Percentiles rank a stretch among this genome's conserved stretches.
phyloP scores from a whole-genome alignment of 2,113 vertebrate genomes.

The Anoura caudifer region DNA sequence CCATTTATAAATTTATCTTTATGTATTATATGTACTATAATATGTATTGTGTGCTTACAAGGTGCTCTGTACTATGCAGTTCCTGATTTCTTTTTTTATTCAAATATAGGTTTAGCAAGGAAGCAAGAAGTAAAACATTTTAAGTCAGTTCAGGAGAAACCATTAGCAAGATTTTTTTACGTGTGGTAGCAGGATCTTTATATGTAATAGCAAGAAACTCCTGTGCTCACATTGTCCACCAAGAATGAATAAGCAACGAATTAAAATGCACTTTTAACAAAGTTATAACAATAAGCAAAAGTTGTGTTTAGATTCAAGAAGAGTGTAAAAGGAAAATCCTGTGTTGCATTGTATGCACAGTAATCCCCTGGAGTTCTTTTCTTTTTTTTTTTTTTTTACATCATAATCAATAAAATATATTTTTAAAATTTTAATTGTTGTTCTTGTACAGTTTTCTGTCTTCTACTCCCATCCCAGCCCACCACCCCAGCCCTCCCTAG shows the following conservation, averaged over 20 bases:
- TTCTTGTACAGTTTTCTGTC: too few species aligned
- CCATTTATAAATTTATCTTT: neutral
- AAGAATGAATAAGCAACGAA: neutral
- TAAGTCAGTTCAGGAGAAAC: neutral
- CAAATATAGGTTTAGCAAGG: neutral
- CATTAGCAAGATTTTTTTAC: neutral
- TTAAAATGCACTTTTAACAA: neutral
- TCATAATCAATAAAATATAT: too few species aligned
- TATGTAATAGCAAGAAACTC: neutral
- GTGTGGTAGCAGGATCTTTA: neutral
- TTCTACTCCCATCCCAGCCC: too few species aligned
- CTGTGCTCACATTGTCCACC: neutral
- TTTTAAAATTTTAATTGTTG: too few species aligned
- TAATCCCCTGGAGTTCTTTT: neutral
- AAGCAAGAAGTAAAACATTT: neutral
- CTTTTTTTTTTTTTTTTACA: too few species aligned
- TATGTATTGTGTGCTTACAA: neutral
- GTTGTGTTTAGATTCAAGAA: neutral
- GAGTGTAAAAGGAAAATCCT: neutral
- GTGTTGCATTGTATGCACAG: neutral
- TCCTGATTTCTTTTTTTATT: neutral
- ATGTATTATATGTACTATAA: neutral
- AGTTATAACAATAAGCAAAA: neutral
- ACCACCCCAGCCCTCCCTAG: too few species aligned
- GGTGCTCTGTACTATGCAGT: neutral